Conservation (phyloP, 2,888 invertebrate species). For the Dryomyza anilis region DNA sequence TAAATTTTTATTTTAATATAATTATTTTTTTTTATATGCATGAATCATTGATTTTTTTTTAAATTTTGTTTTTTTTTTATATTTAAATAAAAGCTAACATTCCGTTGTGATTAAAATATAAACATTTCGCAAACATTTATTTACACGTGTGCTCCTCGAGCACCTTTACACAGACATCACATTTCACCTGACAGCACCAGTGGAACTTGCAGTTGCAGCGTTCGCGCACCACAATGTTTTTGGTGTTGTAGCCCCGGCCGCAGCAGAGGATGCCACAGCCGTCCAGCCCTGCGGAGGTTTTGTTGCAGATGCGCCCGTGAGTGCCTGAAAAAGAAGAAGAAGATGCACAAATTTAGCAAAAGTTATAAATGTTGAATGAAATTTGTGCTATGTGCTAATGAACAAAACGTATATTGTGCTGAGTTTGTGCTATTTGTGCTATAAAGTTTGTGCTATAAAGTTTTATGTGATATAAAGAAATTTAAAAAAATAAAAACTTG, state of each 20-base stretch:
- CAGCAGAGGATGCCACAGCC: slow-evolving; percentile 90
- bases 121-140: too few relatives aligned
- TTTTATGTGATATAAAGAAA: too few relatives aligned
- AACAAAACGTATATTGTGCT: not conserved
- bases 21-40: not conserved
- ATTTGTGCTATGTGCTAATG: not conserved
- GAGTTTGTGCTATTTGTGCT: too few relatives aligned
- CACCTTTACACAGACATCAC: slow-evolving; percentile 81
- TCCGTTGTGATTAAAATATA: too few relatives aligned
- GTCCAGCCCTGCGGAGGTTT: slow-evolving; percentile 76
- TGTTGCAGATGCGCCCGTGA: slow-evolving; percentile 73
- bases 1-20: not conserved
- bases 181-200: slow-evolving; percentile 95
- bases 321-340: slow-evolving; percentile 65
- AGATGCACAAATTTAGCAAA: slow-evolving; percentile 2
- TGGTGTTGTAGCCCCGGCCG: slow-evolving; percentile 89
- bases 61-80: not conserved
- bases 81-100: too few relatives aligned
- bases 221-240: slow-evolving; percentile 75
- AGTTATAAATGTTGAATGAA: not conserved
- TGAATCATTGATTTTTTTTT: too few relatives aligned
- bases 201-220: slow-evolving; percentile 93
- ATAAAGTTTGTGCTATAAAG: too few relatives aligned
- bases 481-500: too few relatives aligned
- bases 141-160: slow-evolving; percentile 87